Conservation (phyloP, 1,140 invertebrate genomes). For the Cydia splendana region DNA sequence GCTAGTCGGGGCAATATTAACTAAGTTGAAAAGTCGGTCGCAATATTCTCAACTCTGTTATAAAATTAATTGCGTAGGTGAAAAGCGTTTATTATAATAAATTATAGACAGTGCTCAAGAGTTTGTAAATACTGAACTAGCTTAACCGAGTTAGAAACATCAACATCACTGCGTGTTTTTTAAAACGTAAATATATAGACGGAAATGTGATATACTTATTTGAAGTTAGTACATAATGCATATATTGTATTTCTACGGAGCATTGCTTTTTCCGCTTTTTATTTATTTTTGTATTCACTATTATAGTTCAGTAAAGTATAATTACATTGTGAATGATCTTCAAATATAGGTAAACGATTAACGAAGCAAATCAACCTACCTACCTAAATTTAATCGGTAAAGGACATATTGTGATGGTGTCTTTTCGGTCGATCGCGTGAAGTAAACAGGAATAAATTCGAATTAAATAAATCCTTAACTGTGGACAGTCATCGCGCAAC, state of each 20-base stretch:
- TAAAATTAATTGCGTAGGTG: slow-evolving; percentile 2
- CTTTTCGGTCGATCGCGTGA: not conserved
- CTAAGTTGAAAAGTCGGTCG: not conserved
- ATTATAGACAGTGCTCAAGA: not conserved
- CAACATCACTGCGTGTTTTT: no score
- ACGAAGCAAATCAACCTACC: no score
- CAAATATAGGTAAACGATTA: no score
- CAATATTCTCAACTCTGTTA: not conserved
- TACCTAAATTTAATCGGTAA: no score
- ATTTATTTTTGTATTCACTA: no score
- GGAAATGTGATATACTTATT: no score
- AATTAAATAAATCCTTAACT: slow-evolving; percentile 4
- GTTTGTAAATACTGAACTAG: not conserved
- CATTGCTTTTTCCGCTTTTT: not conserved
- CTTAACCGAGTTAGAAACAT: no score
- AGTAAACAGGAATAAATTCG: slow-evolving; percentile 11
- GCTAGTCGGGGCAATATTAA: not conserved
- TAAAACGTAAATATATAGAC: no score
- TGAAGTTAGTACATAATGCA: not conserved
- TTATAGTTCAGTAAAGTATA: no score
- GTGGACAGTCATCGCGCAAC: not conserved
- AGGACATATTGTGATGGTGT: not conserved
- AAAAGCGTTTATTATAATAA: not conserved
- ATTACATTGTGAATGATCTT: not conserved
- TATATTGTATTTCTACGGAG: not conserved